These are phyloP conservation scores for Pteronura brasiliensis DNA, from an alignment of 2,113 vertebrate species.

Conservation along the genomic window DNA sequence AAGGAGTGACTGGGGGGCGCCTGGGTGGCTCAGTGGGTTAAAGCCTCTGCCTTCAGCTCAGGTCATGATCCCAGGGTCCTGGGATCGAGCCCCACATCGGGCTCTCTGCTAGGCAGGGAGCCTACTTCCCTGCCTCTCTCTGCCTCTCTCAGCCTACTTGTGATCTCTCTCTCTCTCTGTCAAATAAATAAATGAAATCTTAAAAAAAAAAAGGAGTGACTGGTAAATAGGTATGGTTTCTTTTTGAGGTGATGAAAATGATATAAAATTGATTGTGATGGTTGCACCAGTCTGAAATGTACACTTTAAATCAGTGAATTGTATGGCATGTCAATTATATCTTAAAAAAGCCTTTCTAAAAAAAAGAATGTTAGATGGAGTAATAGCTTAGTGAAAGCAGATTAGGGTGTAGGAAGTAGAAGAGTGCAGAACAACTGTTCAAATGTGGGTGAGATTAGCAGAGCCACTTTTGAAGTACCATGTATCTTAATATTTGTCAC, in stretches of 20 bases:
- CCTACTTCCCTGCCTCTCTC: no score
- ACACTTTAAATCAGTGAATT: neutral
- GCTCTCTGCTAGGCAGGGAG: no score
- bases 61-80: no score
- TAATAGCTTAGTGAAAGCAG: constrained; percentile 34
- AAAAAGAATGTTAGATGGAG: neutral
- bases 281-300: neutral
- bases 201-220: neutral
- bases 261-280: constrained; percentile 15
- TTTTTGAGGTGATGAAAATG: neutral
- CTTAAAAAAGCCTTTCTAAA: neutral
- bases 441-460: neutral
- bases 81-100: no score
- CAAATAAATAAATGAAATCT: no score
- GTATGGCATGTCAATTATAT: neutral
- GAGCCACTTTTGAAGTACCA: neutral
- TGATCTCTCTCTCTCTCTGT: no score
- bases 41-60: no score
- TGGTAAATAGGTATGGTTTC: neutral
- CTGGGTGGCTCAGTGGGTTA: no score
- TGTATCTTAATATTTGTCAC: constrained; percentile 39
- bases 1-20: neutral
- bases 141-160: no score
- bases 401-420: neutral
- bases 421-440: neutral